These are phyloP conservation scores for Periplaneta americana DNA, from an alignment of 1,140 invertebrate species.

Conservation along the genomic window DNA sequence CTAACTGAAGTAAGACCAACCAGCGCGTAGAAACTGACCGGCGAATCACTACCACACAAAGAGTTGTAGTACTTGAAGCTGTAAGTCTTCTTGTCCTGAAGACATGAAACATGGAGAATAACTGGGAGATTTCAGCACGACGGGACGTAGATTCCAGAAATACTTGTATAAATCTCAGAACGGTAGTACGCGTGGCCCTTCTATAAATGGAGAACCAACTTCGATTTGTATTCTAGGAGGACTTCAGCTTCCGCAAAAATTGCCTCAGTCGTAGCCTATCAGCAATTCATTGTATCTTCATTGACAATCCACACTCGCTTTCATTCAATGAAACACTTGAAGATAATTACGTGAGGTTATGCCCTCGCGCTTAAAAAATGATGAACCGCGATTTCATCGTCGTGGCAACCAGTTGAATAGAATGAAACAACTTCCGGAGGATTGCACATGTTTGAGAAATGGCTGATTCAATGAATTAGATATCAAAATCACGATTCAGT, in stretches of 20 bases:
- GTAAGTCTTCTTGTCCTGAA: not conserved
- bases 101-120: not conserved
- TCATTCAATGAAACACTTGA: not conserved
- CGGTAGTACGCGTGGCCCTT: not conserved
- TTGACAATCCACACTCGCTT: not conserved
- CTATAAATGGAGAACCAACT: not conserved
- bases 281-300: not conserved
- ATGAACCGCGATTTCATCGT: not conserved
- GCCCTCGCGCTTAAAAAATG: not conserved
- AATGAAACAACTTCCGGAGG: not conserved
- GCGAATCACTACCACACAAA: too few species aligned
- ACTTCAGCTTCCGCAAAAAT: not conserved
- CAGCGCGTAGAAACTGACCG: too few species aligned
- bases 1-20: too few species aligned
- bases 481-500: not conserved
- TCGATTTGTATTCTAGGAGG: not conserved
- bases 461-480: not conserved
- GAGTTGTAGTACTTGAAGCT: too few species aligned
- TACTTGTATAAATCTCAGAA: not conserved
- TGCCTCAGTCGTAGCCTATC: too few species aligned
- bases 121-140: not conserved
- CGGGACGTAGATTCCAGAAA: not conserved
- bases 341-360: not conserved
- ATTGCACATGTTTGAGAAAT: not conserved
- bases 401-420: not conserved